A percentile compares a stretch with the other conserved stretches of the same genome.
Evolutionary conservation across 2,888 invertebrate species (phyloP).

Genomic region (Nomada hirtipes): DNA sequence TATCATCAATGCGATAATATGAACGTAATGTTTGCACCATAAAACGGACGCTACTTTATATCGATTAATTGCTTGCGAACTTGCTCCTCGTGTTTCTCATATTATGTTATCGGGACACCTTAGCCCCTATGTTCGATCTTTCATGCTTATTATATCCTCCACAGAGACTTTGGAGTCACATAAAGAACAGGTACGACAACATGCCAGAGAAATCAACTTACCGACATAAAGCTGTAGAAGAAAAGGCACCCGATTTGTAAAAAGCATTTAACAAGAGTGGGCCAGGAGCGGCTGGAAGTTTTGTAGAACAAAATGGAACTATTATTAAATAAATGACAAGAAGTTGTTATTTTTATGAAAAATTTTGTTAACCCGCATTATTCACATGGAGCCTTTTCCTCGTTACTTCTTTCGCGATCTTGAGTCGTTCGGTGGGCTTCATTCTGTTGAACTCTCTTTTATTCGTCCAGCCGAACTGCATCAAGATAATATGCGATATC

Average conservation of each 20-base stretch:
- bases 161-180: slow-evolving; percentile 76
- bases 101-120: no score
- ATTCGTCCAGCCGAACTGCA: no score
- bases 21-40: no score
- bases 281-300: neutral
- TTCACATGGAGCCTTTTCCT: no score
- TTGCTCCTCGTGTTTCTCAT: neutral
- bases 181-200: slow-evolving; percentile 73
- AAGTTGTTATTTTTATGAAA: neutral
- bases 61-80: neutral
- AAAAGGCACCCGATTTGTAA: neutral
- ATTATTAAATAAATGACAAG: neutral
- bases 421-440: neutral
- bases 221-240: neutral
- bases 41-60: no score
- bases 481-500: no score
- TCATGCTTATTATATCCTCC: neutral
- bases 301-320: neutral
- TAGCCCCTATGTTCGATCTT: no score
- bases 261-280: neutral
- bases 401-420: no score
- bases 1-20: no score
- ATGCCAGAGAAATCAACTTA: neutral
- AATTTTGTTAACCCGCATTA: no score
- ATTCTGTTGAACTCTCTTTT: neutral